These are phyloP conservation scores for Pseudorhiza aurosa DNA, from an alignment of 30 jellyfish, hydroid and myxozoan species.

Conservation along the genomic window DNA sequence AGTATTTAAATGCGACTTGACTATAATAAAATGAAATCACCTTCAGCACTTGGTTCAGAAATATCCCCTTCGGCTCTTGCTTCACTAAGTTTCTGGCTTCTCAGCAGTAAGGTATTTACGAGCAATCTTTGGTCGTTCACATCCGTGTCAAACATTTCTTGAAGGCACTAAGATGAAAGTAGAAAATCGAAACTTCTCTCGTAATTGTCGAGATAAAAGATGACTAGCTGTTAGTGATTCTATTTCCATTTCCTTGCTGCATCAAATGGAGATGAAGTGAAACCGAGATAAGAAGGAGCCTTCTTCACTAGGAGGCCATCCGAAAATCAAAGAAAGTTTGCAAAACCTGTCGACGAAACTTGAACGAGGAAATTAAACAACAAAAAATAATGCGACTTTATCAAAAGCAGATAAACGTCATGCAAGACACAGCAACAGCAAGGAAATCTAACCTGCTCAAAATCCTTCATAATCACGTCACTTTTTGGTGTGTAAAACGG, in stretches of 20 bases:
- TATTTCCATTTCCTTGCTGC: no score
- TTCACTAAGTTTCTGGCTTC: slow-evolving; percentile 85
- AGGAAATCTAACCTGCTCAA: neutral
- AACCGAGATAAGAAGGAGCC: no score
- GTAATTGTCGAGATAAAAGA: no score
- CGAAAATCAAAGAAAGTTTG: no score
- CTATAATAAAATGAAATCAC: slow-evolving; percentile 7
- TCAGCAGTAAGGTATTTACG: slow-evolving; percentile 35
- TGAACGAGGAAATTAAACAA: no score
- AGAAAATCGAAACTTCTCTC: no score
- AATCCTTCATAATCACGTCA: neutral
- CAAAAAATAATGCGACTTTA: no score
- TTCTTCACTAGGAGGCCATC: no score
- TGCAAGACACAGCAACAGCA: no score
- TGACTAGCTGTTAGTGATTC: no score
- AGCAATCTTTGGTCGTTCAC: slow-evolving; percentile 1
- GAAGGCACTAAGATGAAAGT: slow-evolving; percentile 29
- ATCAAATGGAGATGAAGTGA: no score
- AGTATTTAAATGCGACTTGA: neutral
- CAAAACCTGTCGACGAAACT: no score
- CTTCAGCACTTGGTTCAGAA: slow-evolving; percentile 70
- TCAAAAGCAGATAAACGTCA: neutral
- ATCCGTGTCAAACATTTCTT: slow-evolving; percentile 4
- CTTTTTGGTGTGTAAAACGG: slow-evolving; percentile 53
- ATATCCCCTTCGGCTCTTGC: slow-evolving; percentile 74